phyloP scores from a whole-genome alignment of 1,140 invertebrate genomes.

The roundworm (Caenorhabditis elegans) region DNA sequence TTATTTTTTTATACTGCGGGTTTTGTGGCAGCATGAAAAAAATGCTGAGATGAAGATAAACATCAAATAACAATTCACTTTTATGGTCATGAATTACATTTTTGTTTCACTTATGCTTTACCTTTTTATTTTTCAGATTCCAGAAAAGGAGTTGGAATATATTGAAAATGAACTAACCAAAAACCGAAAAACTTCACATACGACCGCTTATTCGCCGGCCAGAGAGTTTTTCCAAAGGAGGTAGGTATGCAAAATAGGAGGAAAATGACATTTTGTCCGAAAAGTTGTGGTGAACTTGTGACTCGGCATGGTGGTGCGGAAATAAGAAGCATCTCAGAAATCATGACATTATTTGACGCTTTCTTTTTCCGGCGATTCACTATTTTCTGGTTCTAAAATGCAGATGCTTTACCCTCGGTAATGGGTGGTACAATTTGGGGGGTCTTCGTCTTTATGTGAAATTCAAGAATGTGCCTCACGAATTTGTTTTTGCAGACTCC shows the following conservation, averaged over 20 bases:
- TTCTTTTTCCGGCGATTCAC: neutral
- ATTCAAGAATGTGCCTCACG: neutral
- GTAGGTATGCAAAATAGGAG: slow-evolving; percentile 26
- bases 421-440: slow-evolving; percentile 6
- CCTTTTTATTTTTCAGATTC: neutral
- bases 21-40: too few relatives aligned
- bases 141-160: neutral
- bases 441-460: slow-evolving; percentile 21
- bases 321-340: slow-evolving; percentile 13
- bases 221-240: slow-evolving; percentile 21
- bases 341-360: slow-evolving; percentile 1
- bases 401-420: neutral
- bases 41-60: too few relatives aligned
- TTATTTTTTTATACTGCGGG: too few relatives aligned
- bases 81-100: too few relatives aligned
- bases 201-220: slow-evolving; percentile 27
- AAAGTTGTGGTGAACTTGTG: neutral
- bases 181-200: slow-evolving; percentile 25
- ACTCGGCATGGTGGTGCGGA: neutral
- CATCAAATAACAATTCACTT: too few relatives aligned
- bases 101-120: too few relatives aligned
- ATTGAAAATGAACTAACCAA: slow-evolving; percentile 1
- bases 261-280: neutral
- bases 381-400: neutral
- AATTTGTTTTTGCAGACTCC: slow-evolving; percentile 34